Evolutionary conservation across 23 tunicate species (phyloP), one percentile per base, ranked within the genome.

Genomic region (Styela plicata): DNA sequence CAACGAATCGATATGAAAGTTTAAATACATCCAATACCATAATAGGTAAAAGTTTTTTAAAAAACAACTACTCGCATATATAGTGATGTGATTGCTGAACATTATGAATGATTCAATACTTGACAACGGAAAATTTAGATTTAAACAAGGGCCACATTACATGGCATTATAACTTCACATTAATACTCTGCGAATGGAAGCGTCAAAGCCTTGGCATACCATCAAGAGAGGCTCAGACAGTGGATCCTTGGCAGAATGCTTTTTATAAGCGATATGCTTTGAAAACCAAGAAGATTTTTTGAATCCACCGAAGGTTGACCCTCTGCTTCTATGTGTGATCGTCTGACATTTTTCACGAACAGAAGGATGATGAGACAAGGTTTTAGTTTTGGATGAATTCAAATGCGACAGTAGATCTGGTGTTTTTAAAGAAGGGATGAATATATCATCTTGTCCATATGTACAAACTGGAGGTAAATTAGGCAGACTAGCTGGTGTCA

Each of bases 271-370:
- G 17, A 67, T 25, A 1, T 29, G 71, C 16, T 24, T 27, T 27
- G 31, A 67, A 67, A 67, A 67, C 71, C 71, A 67, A 25, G 71
- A 67, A 18, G 71, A 17, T 29, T 67, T 67, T 22, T 67, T 67
- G 31, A 27, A 25, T 16, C 2, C 31, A 44, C 10, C 57, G 13
- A 44, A 44, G 13, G 31, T 67, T 16, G 31, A 25, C 13, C 31
- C 31, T 67, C 71, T 67, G 31, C 71, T 22, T 1, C 71, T 27
- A 67, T 67, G 30, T 16, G 31, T 25, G 22, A 67, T 29, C 23
- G 71, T 67, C 71, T 67, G 31, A 67, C 31, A 67, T 67, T 67
- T 67, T 24, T 67, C 31, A 27, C 16, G 24, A 27, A 25, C 71
- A 29, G 71, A 67, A 18, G 71, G 71, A 19, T 67, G 30, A 29